Conservation (phyloP, 2,113 vertebrate genomes). For the Phrynosoma blainvillii region DNA sequence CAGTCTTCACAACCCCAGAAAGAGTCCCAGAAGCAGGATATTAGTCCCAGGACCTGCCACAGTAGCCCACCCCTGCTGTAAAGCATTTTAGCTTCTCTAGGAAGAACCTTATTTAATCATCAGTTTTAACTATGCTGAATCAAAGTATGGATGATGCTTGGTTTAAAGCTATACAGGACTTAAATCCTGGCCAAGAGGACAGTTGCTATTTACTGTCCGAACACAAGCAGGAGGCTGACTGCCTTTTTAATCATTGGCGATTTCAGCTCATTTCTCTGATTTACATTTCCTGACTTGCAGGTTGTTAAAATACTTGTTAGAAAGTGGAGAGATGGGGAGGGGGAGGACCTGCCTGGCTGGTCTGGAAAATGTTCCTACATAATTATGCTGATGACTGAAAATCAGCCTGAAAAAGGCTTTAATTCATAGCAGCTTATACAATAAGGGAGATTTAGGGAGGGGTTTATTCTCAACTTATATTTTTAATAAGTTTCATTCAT, state of each 20-base stretch:
- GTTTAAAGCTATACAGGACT: background rate
- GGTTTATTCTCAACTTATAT: conserved; percentile 57
- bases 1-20: too few species aligned
- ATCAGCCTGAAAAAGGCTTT: conserved; percentile 64
- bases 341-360: conserved; percentile 26
- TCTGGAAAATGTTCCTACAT: conserved; percentile 72
- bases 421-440: conserved; percentile 70
- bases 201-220: conserved; percentile 43
- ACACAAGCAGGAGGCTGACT: conserved; percentile 47
- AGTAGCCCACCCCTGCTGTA: background rate
- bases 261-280: conserved; percentile 71
- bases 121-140: background rate
- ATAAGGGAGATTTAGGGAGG: conserved; percentile 65
- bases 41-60: too few species aligned
- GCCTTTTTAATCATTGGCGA: conserved; percentile 63
- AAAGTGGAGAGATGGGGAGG: conserved; percentile 1
- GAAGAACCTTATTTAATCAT: background rate
- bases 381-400: conserved; percentile 71
- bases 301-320: conserved; percentile 76
- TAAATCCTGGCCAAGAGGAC: conserved; percentile 24
- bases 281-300: conserved; percentile 74
- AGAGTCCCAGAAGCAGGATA: too few species aligned
- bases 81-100: background rate
- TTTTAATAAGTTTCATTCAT: conserved; percentile 64
- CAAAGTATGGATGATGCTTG: background rate